Evolutionary conservation across 2,888 invertebrate species (phyloP).

Genomic region (Trachelus tabidus): DNA sequence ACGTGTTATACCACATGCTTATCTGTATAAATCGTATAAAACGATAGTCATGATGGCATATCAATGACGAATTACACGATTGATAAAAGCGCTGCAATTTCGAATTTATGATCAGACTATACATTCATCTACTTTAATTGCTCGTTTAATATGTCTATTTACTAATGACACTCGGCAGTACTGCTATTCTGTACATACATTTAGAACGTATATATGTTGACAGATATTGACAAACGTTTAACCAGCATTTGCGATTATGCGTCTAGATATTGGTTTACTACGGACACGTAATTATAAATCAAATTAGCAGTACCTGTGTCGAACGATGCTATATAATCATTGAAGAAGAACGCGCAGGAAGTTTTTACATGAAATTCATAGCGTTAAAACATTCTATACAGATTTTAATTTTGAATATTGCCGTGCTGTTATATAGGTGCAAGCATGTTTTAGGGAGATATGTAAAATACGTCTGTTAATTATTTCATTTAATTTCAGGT

Average conservation of each 20-base stretch:
- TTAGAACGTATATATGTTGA: neutral
- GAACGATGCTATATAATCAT: neutral
- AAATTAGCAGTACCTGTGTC: neutral
- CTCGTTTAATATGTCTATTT: neutral
- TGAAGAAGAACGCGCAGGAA: neutral
- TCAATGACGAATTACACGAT: neutral
- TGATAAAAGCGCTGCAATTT: neutral
- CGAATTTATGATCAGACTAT: neutral
- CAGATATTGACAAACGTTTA: neutral
- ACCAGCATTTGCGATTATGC: neutral
- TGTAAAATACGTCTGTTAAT: neutral
- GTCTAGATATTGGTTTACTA: neutral
- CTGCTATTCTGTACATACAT: neutral
- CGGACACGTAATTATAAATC: neutral
- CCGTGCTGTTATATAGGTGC: neutral
- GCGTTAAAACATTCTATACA: neutral
- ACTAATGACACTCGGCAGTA: neutral
- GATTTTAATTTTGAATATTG: neutral
- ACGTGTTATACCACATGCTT: neutral
- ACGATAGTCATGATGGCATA: neutral
- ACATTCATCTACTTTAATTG: neutral
- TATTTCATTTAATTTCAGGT: conserved; percentile 66
- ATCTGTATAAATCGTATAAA: neutral
- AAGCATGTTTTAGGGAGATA: neutral
- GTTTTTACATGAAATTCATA: neutral